These are phyloP conservation scores for Hydra vulgaris DNA, from an alignment of 30 jellyfish, hydroid and myxozoan species.

Conservation along the genomic window DNA sequence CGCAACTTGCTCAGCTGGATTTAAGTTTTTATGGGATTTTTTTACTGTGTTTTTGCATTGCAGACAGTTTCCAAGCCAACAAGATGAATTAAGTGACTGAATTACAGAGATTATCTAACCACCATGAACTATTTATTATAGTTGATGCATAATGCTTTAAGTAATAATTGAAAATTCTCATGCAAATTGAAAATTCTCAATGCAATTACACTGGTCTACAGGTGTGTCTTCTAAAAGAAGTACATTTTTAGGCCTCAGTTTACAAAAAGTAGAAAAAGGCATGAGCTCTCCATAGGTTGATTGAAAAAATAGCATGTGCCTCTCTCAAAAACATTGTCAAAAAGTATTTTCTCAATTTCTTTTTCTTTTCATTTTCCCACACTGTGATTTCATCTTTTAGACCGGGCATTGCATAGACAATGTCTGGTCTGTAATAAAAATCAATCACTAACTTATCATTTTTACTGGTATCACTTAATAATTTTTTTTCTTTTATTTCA, in stretches of 20 bases:
- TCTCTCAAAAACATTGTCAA: conserved; percentile 37
- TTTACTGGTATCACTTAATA: conserved; percentile 4
- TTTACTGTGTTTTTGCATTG: neutral
- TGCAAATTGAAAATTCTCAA: no score
- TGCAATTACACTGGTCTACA: conserved; percentile 36
- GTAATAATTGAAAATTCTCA: conserved; percentile 17
- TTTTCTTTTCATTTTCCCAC: conserved; percentile 26
- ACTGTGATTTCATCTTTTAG: conserved; percentile 23
- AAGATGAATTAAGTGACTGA: conserved; percentile 34
- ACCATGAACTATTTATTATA: neutral
- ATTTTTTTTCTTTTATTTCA: conserved; percentile 4
- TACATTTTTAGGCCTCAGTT: conserved; percentile 38
- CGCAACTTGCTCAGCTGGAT: no score
- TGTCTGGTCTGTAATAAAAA: conserved; percentile 41
- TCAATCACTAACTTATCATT: neutral
- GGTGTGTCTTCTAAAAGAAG: conserved; percentile 40
- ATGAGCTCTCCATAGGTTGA: conserved; percentile 18
- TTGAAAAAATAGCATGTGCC: conserved; percentile 28
- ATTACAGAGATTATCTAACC: conserved; percentile 21
- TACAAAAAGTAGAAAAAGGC: conserved; percentile 17
- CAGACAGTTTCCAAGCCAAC: conserved; percentile 15
- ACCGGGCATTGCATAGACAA: conserved; percentile 41
- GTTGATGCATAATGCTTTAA: conserved; percentile 7
- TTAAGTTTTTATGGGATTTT: neutral
- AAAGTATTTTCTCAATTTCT: conserved; percentile 35